Conservation (phyloP, 2,888 invertebrate genomes). For the Apotomis betuletana region DNA sequence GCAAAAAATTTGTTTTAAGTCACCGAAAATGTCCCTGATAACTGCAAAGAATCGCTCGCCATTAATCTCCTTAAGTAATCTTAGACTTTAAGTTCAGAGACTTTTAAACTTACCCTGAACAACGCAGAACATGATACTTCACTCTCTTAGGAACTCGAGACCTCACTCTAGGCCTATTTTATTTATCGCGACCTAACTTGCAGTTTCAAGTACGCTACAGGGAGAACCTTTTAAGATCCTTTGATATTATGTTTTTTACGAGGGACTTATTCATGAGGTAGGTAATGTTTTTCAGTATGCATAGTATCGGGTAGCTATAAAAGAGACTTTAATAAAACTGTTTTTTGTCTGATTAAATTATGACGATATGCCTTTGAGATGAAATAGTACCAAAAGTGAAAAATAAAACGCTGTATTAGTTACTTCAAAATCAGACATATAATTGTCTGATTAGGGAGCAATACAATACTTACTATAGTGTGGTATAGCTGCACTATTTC, state of each 20-base stretch:
- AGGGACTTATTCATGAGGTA: background rate
- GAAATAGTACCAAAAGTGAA: too few species aligned
- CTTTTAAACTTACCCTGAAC: conserved; percentile 9
- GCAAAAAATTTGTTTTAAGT: background rate
- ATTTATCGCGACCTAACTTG: conserved; percentile 23
- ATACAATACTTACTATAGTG: too few species aligned
- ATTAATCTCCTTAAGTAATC: background rate
- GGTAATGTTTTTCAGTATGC: background rate
- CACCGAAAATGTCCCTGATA: background rate
- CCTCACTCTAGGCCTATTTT: conserved; percentile 30
- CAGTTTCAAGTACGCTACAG: conserved; percentile 27
- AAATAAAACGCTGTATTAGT: too few species aligned
- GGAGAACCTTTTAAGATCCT: conserved; percentile 14
- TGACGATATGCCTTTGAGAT: too few species aligned
- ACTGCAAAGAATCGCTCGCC: background rate
- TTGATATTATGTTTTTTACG: conserved; percentile 2
- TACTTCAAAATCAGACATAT: too few species aligned
- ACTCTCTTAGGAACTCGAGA: conserved; percentile 33
- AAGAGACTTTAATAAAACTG: too few species aligned
- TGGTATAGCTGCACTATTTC: too few species aligned
- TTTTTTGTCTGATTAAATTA: too few species aligned
- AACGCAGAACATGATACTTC: conserved; percentile 35
- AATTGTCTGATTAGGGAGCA: too few species aligned
- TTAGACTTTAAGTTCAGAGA: conserved; percentile 1
- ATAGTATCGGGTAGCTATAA: too few species aligned